phyloP scores from a whole-genome alignment of 2,888 invertebrate genomes.

The Mesorhabditis sp. region DNA sequence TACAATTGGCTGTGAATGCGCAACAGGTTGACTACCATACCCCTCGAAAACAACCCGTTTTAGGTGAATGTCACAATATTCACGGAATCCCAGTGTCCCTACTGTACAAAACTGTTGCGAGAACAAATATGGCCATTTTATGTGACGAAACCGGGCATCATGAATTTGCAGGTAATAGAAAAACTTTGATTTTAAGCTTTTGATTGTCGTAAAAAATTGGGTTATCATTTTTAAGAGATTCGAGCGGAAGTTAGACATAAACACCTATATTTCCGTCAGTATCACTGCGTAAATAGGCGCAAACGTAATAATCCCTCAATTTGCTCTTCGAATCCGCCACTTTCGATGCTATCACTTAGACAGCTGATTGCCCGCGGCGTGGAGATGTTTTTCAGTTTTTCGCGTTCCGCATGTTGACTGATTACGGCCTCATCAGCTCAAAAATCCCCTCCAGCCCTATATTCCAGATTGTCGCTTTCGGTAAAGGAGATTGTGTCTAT shows the following conservation, averaged over 20 bases:
- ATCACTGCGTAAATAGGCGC: too few relatives aligned
- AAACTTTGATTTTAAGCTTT: conserved; percentile 7
- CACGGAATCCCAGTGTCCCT: conserved; percentile 56
- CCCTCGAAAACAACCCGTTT: background rate
- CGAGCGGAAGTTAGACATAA: background rate
- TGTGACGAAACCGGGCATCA: conserved; percentile 51
- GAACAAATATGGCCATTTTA: conserved; percentile 58
- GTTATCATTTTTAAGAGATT: conserved; percentile 1
- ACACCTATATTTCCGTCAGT: too few relatives aligned
- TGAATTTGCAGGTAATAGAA: conserved; percentile 50
- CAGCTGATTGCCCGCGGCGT: background rate
- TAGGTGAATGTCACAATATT: conserved; percentile 53
- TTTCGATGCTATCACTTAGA: background rate
- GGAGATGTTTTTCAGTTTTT: background rate
- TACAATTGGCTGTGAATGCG: too few relatives aligned
- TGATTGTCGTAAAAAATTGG: background rate
- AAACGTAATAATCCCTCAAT: too few relatives aligned
- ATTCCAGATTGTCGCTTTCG: conserved; percentile 53
- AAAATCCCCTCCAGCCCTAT: background rate
- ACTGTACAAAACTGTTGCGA: conserved; percentile 52
- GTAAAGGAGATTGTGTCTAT: conserved; percentile 55
- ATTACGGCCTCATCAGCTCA: background rate
- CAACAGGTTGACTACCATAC: too few relatives aligned
- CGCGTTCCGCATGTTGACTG: background rate
- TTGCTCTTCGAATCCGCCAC: background rate